Evolutionary conservation across 2,888 invertebrate species (phyloP).

Genomic region (Mallateleia sp.): DNA sequence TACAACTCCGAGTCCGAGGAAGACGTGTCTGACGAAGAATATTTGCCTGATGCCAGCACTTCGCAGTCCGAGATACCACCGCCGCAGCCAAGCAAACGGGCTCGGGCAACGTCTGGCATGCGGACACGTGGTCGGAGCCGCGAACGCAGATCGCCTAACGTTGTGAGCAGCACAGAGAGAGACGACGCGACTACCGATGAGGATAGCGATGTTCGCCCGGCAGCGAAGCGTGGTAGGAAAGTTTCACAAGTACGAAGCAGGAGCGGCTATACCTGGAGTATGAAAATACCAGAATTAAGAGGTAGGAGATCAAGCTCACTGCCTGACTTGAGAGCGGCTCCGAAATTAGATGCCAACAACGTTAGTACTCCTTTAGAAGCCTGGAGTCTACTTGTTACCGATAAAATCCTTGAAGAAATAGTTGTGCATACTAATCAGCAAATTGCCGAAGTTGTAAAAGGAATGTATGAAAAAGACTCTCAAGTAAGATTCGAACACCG

Average conservation of each 20-base stretch:
- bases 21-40: no score
- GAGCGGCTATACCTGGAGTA: constrained; percentile 48
- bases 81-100: no score
- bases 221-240: constrained; percentile 20
- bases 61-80: no score
- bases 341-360: constrained; percentile 34
- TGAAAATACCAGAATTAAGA: constrained; percentile 40
- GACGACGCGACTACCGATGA: constrained; percentile 1
- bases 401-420: constrained; percentile 51
- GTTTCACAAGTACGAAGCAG: constrained; percentile 24
- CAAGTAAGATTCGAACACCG: no score
- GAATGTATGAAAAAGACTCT: not conserved
- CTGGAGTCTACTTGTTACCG: constrained; percentile 48
- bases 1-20: constrained; percentile 17
- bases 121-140: no score
- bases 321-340: not conserved
- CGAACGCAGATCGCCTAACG: constrained; percentile 14
- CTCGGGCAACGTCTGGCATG: no score
- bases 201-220: constrained; percentile 11
- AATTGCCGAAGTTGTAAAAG: not conserved
- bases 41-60: no score
- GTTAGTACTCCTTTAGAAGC: constrained; percentile 31
- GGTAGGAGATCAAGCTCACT: constrained; percentile 18
- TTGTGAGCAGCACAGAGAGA: constrained; percentile 13
- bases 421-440: not conserved